Conservation (phyloP, 2,888 invertebrate genomes). For the Hypselothyrea guttata region DNA sequence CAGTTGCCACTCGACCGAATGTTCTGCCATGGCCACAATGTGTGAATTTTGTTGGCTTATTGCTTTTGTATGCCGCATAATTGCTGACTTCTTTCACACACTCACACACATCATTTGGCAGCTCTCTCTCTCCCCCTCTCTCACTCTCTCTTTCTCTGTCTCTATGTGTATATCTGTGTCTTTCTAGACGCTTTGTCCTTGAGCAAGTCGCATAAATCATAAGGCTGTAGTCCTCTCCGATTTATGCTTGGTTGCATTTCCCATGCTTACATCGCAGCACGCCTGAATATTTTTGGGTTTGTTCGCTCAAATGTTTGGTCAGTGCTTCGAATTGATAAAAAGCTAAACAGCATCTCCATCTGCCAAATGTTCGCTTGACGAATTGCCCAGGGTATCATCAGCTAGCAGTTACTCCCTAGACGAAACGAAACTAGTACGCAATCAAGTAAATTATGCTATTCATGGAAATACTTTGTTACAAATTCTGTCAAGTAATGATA, state of each 20-base stretch:
- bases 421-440: too few species aligned
- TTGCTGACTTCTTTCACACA: slow-evolving; percentile 75
- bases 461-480: too few species aligned
- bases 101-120: slow-evolving; percentile 63
- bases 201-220: slow-evolving; percentile 69
- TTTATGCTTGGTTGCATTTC: slow-evolving; percentile 70
- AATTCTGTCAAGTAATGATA: too few species aligned
- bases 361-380: neutral
- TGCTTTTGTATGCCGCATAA: slow-evolving; percentile 77
- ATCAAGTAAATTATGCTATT: too few species aligned
- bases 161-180: slow-evolving; percentile 14
- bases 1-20: slow-evolving; percentile 1
- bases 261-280: slow-evolving; percentile 26
- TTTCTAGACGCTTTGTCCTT: slow-evolving; percentile 58
- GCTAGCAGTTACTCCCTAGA: too few species aligned
- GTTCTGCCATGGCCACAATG: slow-evolving; percentile 61
- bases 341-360: slow-evolving; percentile 35
- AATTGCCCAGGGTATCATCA: too few species aligned
- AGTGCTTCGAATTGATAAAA: slow-evolving; percentile 58
- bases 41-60: slow-evolving; percentile 77
- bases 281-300: slow-evolving; percentile 1
- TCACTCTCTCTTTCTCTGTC: slow-evolving; percentile 7
- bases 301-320: slow-evolving; percentile 41
- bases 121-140: too few species aligned
- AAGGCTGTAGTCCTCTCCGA: slow-evolving; percentile 46